phyloP scores from a whole-genome alignment of 2,113 vertebrate species.

The Microcebus griseorufus region DNA sequence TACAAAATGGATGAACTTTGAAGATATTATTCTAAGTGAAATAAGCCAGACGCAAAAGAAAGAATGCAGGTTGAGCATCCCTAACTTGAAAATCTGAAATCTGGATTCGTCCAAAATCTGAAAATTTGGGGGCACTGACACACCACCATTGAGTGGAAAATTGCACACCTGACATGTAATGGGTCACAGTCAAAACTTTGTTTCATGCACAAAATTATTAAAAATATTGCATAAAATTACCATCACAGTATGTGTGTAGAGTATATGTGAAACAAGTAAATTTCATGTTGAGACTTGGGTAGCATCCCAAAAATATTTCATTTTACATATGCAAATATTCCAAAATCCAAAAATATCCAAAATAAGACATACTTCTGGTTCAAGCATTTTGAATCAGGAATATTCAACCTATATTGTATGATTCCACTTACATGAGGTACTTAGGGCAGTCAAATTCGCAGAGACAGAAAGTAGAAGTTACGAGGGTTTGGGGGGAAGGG shows the following conservation, averaged over 20 bases:
- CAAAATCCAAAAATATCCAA: background rate
- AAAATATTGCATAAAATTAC: background rate
- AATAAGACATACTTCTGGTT: background rate
- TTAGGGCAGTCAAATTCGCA: background rate
- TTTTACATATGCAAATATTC: background rate
- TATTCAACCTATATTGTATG: background rate
- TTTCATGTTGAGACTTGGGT: background rate
- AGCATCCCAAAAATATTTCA: background rate
- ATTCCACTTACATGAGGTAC: background rate
- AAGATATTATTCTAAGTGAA: background rate
- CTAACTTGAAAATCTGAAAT: background rate
- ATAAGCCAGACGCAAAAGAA: background rate
- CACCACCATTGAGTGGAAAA: background rate
- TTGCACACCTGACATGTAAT: background rate
- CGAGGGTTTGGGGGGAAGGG: background rate
- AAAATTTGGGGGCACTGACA: no score
- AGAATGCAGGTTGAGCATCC: background rate
- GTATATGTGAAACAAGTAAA: background rate
- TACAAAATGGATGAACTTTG: no score
- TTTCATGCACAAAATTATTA: background rate
- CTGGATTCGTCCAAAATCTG: background rate
- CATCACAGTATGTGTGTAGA: background rate
- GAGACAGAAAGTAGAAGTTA: background rate
- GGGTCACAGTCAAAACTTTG: background rate
- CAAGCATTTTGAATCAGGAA: background rate